Evolutionary conservation across 1,140 invertebrate species (phyloP).

Genomic region (Lepidurus packardi): DNA sequence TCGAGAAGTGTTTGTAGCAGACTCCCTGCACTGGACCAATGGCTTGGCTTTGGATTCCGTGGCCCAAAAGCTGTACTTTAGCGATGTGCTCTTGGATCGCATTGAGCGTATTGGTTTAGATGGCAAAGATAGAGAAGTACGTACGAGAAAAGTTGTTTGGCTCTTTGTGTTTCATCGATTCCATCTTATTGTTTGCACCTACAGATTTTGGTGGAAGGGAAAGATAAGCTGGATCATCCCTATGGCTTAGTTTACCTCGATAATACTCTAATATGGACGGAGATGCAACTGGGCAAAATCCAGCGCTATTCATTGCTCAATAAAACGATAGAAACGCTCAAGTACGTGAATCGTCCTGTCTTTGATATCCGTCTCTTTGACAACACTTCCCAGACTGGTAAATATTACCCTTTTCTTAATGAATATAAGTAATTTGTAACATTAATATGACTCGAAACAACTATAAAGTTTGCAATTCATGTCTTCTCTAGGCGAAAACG

Average conservation of each 20-base stretch:
- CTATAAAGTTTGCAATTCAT: background rate
- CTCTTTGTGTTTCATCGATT: conserved; percentile 23
- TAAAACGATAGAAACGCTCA: conserved; percentile 42
- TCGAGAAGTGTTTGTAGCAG: conserved; percentile 43
- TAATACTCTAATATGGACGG: conserved; percentile 51
- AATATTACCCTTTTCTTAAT: conserved; percentile 32
- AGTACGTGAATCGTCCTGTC: conserved; percentile 51
- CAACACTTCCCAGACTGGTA: conserved; percentile 48
- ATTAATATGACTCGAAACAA: too few species aligned
- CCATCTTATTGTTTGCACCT: conserved; percentile 32
- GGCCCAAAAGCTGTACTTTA: conserved; percentile 52
- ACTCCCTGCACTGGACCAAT: conserved; percentile 51
- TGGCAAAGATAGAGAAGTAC: conserved; percentile 46
- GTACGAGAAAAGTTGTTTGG: conserved; percentile 29
- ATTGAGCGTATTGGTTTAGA: conserved; percentile 51
- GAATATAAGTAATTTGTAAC: conserved; percentile 20
- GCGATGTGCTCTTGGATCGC: conserved; percentile 50
- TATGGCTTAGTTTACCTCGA: conserved; percentile 51
- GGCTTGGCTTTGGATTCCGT: conserved; percentile 51
- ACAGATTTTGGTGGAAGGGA: conserved; percentile 39
- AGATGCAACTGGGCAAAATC: conserved; percentile 50
- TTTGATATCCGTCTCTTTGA: conserved; percentile 60
- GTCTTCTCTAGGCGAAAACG: conserved; percentile 45
- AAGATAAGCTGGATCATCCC: conserved; percentile 49
- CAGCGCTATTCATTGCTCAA: conserved; percentile 47